phyloP scores from a whole-genome alignment of 2,888 invertebrate genomes.

The Plusia festucae region DNA sequence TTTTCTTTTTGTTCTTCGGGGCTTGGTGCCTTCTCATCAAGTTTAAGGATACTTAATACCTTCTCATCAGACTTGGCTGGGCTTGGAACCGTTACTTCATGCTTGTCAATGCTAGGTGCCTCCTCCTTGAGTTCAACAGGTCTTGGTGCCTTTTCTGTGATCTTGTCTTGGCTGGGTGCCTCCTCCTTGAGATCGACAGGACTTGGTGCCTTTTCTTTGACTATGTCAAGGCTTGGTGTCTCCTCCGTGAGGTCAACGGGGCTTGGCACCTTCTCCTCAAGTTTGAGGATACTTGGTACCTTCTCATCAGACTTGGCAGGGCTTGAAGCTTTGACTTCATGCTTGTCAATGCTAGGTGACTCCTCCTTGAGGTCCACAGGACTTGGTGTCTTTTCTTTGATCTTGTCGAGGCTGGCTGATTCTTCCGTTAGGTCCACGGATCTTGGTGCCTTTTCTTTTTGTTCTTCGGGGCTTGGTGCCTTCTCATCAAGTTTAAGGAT shows the following conservation, averaged over 20 bases:
- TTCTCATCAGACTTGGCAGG: slow-evolving; percentile 22
- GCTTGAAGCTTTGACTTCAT: slow-evolving; percentile 31
- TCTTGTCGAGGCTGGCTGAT: slow-evolving; percentile 2
- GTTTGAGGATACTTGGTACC: slow-evolving; percentile 24
- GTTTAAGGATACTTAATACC: slow-evolving; percentile 27
- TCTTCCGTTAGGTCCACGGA: background rate
- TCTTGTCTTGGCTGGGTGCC: background rate
- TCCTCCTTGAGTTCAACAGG: background rate
- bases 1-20: slow-evolving; percentile 62
- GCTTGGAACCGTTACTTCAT: slow-evolving; percentile 24
- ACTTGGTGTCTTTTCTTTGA: background rate
- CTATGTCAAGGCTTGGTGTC: background rate
- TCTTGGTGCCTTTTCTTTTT: slow-evolving; percentile 12
- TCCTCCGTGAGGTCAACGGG: slow-evolving; percentile 11
- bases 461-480: slow-evolving; percentile 20
- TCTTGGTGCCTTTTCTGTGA: background rate
- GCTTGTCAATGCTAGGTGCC: slow-evolving; percentile 12
- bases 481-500: slow-evolving; percentile 19
- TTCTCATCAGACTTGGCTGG: slow-evolving; percentile 15
- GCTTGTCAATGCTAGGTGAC: background rate
- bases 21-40: slow-evolving; percentile 29
- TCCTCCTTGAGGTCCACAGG: slow-evolving; percentile 9
- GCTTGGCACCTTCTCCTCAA: slow-evolving; percentile 16
- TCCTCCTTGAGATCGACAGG: background rate
- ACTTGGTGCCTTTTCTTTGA: background rate